Percentiles rank a stretch among this genome's conserved stretches.
Conservation (phyloP, 2,113 vertebrate species). For the Ptychochromis oligacanthus region DNA sequence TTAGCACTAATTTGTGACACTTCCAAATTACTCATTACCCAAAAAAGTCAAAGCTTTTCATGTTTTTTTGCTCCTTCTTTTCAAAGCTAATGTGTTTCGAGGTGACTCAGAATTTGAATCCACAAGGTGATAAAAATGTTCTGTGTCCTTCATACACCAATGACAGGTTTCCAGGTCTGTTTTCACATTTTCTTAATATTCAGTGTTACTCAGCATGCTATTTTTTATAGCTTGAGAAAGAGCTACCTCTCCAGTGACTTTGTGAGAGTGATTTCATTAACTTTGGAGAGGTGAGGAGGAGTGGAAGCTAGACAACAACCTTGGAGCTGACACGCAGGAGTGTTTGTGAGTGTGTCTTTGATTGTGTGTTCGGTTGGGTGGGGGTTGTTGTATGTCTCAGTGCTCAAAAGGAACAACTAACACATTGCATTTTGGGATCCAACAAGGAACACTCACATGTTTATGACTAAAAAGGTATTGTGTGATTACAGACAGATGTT, state of each 20-base stretch:
- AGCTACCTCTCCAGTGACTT: neutral
- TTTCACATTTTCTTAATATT: neutral
- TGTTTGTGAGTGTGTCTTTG: neutral
- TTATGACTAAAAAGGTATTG: neutral
- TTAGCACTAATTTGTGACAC: neutral
- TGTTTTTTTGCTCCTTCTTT: neutral
- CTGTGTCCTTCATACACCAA: neutral
- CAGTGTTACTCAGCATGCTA: neutral
- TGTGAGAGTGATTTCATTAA: conserved; percentile 7
- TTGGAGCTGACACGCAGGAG: neutral
- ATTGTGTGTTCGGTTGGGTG: neutral
- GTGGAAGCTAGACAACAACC: neutral
- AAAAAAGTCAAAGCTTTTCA: neutral
- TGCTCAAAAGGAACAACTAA: neutral
- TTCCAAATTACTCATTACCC: neutral
- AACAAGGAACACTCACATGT: neutral
- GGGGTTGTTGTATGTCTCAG: neutral
- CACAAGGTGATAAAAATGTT: neutral
- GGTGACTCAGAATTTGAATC: conserved; percentile 5
- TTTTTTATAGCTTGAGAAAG: neutral
- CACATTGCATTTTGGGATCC: neutral
- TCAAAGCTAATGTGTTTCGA: neutral
- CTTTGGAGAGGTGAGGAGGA: neutral
- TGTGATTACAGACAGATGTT: neutral
- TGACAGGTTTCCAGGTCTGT: neutral